Conservation (phyloP, 1,140 invertebrate genomes). For the Pseudomyrmex dendroicus region DNA sequence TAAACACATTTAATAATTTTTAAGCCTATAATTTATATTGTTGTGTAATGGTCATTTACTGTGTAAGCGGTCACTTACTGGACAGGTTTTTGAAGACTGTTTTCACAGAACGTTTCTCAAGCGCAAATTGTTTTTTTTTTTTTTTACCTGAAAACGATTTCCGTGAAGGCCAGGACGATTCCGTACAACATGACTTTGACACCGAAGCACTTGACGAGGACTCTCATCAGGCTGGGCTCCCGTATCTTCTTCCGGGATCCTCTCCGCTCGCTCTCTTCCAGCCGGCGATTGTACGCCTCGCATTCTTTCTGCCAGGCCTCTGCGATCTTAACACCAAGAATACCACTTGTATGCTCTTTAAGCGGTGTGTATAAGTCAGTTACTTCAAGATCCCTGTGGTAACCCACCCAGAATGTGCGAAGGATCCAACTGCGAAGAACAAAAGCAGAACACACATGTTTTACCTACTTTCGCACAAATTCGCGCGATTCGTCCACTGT, state of each 20-base stretch:
- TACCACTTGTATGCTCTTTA: slow-evolving; percentile 85
- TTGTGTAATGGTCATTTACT: too few species aligned
- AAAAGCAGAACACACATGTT: slow-evolving; percentile 43
- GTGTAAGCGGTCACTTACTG: too few species aligned
- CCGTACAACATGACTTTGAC: slow-evolving; percentile 84
- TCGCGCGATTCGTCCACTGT: not conserved
- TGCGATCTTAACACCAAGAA: slow-evolving; percentile 83
- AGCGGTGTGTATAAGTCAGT: slow-evolving; percentile 89
- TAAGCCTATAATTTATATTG: too few species aligned
- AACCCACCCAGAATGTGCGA: slow-evolving; percentile 89
- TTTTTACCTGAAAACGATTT: slow-evolving; percentile 85
- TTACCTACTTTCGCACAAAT: slow-evolving; percentile 2
- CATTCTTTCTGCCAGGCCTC: slow-evolving; percentile 79
- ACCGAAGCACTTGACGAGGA: slow-evolving; percentile 86
- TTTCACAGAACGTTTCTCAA: too few species aligned
- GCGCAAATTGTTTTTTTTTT: too few species aligned
- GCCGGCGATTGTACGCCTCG: slow-evolving; percentile 53
- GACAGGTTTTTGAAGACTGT: too few species aligned
- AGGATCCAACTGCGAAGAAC: slow-evolving; percentile 87
- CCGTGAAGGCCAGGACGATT: slow-evolving; percentile 84
- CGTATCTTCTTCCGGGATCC: slow-evolving; percentile 61
- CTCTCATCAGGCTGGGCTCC: slow-evolving; percentile 86
- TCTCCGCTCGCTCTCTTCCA: slow-evolving; percentile 51
- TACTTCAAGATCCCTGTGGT: slow-evolving; percentile 88
- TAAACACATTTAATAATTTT: too few species aligned